Evolutionary conservation across 2,797 vertebrate species (phyloP).

Genomic region (Dicrostonyx torquatus): DNA sequence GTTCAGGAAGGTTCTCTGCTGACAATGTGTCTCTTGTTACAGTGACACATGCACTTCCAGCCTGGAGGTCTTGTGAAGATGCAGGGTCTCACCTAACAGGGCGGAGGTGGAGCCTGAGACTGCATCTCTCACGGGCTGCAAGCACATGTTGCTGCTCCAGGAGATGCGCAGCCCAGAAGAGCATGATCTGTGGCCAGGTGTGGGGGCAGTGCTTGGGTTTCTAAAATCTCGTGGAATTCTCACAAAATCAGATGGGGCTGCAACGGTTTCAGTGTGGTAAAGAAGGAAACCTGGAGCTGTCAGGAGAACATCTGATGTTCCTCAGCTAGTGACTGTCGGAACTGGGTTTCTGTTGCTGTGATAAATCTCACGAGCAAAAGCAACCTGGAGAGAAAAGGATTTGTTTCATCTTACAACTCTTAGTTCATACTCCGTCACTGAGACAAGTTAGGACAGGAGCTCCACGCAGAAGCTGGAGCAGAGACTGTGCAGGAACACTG

Average conservation of each 20-base stretch:
- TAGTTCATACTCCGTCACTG: neutral
- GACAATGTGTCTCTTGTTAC: neutral
- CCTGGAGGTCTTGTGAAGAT: neutral
- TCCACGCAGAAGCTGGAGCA: neutral
- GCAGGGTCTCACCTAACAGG: neutral
- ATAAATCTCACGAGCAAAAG: neutral
- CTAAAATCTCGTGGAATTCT: neutral
- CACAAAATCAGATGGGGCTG: neutral
- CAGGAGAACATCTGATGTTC: accelerated
- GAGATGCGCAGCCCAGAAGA: neutral
- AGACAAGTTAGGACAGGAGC: neutral
- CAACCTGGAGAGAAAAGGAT: neutral
- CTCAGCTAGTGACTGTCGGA: neutral
- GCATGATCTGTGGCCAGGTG: neutral
- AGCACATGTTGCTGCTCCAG: neutral
- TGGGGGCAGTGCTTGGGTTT: neutral
- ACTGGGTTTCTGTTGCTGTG: neutral
- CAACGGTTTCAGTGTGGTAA: accelerated
- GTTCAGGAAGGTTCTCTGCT: neutral
- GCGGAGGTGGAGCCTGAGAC: neutral
- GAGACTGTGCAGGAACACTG: neutral
- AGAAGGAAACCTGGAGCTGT: neutral
- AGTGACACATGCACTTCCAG: neutral
- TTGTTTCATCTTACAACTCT: neutral
- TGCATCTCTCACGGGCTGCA: neutral